phyloP scores from a whole-genome alignment of 2,888 invertebrate genomes.

The Nomada ruficornis region DNA sequence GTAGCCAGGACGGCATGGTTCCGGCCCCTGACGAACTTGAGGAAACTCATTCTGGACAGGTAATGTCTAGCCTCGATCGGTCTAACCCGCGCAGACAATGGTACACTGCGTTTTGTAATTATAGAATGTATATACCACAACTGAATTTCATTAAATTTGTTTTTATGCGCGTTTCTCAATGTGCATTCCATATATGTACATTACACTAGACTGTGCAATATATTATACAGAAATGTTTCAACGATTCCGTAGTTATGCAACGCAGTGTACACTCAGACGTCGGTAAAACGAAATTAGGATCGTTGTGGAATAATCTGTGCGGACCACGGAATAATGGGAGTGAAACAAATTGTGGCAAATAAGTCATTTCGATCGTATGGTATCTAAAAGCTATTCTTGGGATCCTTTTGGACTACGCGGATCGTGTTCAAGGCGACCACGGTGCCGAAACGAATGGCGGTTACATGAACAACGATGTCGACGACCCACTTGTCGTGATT shows the following conservation, averaged over 20 bases:
- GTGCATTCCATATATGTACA: no score
- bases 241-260: no score
- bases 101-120: no score
- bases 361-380: no score
- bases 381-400: neutral
- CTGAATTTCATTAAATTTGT: no score
- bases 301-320: neutral
- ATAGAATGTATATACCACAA: no score
- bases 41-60: constrained; percentile 69
- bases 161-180: no score
- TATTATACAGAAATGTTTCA: no score
- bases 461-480: constrained; percentile 54
- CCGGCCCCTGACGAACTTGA: constrained; percentile 65
- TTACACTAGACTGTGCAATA: no score
- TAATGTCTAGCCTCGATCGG: constrained; percentile 31
- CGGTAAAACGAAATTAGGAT: neutral
- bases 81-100: neutral
- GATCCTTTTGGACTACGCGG: neutral
- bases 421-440: neutral
- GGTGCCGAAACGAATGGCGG: neutral
- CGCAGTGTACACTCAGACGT: neutral
- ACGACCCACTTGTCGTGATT: constrained; percentile 44
- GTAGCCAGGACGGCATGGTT: constrained; percentile 69
- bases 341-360: no score
- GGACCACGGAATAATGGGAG: no score